phyloP scores from a whole-genome alignment of 2,113 vertebrate species.

The Myrmecophaga tridactyla region DNA sequence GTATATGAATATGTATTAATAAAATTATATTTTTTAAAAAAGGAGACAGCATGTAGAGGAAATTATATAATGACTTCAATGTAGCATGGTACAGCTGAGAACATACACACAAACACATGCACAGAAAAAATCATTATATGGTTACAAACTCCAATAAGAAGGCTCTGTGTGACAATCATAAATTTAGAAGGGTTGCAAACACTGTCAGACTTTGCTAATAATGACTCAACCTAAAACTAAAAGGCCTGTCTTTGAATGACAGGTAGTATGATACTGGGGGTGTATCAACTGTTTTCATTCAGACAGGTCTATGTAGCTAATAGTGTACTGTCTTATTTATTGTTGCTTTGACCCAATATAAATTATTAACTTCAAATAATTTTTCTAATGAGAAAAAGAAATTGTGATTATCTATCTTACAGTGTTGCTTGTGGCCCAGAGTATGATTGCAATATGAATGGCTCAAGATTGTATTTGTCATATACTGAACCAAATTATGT shows the following conservation, averaged over 20 bases:
- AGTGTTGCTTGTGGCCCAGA: not conserved
- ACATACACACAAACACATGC: too few relatives aligned
- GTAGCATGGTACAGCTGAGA: not conserved
- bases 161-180: not conserved
- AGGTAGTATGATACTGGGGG: not conserved
- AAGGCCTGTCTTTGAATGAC: not conserved
- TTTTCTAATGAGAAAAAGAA: slow-evolving; percentile 26
- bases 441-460: not conserved
- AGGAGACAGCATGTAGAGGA: not conserved
- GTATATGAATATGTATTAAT: too few relatives aligned
- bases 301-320: not conserved
- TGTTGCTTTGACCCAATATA: not conserved
- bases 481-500: not conserved
- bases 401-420: not conserved
- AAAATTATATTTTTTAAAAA: too few relatives aligned
- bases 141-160: slow-evolving; percentile 13
- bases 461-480: not conserved
- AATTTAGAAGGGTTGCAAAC: not conserved
- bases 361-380: slow-evolving; percentile 11
- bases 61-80: not conserved
- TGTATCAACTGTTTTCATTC: not conserved
- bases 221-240: not conserved
- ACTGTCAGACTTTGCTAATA: not conserved
- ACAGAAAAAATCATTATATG: not conserved
- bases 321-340: not conserved